Percentiles rank a stretch among this genome's conserved stretches.
Evolutionary conservation across 2,888 invertebrate species (phyloP).

Genomic region (Amphiduros pacificus): DNA sequence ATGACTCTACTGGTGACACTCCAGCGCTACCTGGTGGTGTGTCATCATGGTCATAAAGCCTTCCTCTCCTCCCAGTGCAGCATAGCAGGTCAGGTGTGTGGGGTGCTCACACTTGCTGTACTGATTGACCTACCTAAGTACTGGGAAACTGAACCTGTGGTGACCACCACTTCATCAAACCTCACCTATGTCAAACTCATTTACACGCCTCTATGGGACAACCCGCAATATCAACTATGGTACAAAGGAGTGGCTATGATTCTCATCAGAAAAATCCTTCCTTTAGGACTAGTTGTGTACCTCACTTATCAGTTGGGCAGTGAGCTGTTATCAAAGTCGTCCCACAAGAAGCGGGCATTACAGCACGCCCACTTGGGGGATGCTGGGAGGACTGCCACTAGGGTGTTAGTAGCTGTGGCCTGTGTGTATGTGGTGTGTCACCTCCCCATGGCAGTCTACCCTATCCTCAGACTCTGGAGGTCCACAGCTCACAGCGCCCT

Average conservation of each 20-base stretch:
- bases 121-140: constrained; percentile 11
- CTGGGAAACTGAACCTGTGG: background rate
- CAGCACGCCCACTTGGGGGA: background rate
- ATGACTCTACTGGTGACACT: constrained; percentile 8
- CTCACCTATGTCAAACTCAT: background rate
- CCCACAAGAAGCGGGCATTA: background rate
- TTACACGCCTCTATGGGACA: background rate
- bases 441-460: constrained; percentile 11
- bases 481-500: background rate
- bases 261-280: constrained; percentile 5
- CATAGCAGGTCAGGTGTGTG: background rate
- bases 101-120: background rate
- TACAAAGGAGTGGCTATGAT: constrained; percentile 15
- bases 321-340: background rate
- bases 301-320: constrained; percentile 1
- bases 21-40: constrained; percentile 10
- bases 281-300: background rate
- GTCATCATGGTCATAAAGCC: too few species aligned
- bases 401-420: too few species aligned
- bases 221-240: constrained; percentile 3
- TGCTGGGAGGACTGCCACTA: background rate
- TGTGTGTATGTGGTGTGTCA: constrained; percentile 11
- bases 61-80: background rate
- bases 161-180: background rate
- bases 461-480: constrained; percentile 1